Evolutionary conservation across 2,113 vertebrate species (phyloP).

Genomic region (mouse (Mus musculus)): GRCm39 chr2:169913501-169914000

Average conservation of each 20-base stretch:
- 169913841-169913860: conserved; percentile 81
- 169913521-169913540: conserved; percentile 64
- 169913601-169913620: conserved; percentile 83
- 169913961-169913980: conserved; percentile 94
- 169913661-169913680: conserved; percentile 74
- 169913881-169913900: conserved; percentile 91
- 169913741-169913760: conserved; percentile 65
- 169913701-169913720: conserved; percentile 70
- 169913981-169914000: conserved; percentile 99
- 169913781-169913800: conserved; percentile 66
- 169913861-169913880: conserved; percentile 70
- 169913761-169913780: conserved; percentile 44
- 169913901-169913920: conserved; percentile 91
- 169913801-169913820: conserved; percentile 78
- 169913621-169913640: conserved; percentile 81
- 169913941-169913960: conserved; percentile 97
- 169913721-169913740: conserved; percentile 53
- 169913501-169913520: conserved; percentile 68
- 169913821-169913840: conserved; percentile 90
- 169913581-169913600: conserved; percentile 81
- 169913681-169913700: conserved; percentile 74
- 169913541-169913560: conserved; percentile 75
- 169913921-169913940: conserved; percentile 94
- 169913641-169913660: conserved; percentile 77
- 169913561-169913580: conserved; percentile 81